Evolutionary conservation across 2,797 vertebrate genomes (phyloP).

Genomic region (Triplophysa yarkandensis): DNA sequence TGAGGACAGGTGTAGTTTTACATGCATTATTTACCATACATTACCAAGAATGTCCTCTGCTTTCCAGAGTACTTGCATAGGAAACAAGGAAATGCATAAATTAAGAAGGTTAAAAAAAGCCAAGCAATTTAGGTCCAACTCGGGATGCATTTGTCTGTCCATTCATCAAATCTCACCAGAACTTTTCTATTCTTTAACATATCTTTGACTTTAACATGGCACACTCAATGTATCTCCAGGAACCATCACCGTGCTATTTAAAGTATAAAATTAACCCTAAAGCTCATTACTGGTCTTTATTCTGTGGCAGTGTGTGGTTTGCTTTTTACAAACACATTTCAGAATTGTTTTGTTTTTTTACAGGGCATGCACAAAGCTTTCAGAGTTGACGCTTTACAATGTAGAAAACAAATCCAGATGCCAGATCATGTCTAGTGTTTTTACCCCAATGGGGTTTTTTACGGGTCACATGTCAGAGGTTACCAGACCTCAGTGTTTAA

Average conservation of each 20-base stretch:
- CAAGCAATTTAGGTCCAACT: constrained; percentile 79
- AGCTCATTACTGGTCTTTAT: constrained; percentile 76
- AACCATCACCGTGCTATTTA: constrained; percentile 73
- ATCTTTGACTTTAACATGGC: constrained; percentile 79
- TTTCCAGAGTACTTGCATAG: constrained; percentile 69
- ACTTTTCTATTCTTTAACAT: constrained; percentile 79
- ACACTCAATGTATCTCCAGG: constrained; percentile 81
- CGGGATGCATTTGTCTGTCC: constrained; percentile 76
- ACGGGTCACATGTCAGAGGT: constrained; percentile 17
- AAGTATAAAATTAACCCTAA: constrained; percentile 68
- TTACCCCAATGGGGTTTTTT: constrained; percentile 14
- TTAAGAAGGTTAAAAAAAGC: constrained; percentile 73
- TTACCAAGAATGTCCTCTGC: constrained; percentile 62
- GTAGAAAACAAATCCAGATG: constrained; percentile 56
- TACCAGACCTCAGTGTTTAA: constrained; percentile 50
- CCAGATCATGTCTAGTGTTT: constrained; percentile 44
- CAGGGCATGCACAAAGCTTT: constrained; percentile 41
- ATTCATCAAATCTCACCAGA: constrained; percentile 80
- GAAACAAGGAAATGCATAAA: constrained; percentile 73
- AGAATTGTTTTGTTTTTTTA: constrained; percentile 50
- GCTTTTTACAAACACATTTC: constrained; percentile 60
- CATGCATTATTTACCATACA: constrained; percentile 67
- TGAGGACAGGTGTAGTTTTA: constrained; percentile 55
- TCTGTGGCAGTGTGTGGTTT: constrained; percentile 65
- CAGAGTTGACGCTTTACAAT: constrained; percentile 42